Evolutionary conservation across 2,113 vertebrate genomes (phyloP).

Genomic region (Leucoraja erinaceus): DNA sequence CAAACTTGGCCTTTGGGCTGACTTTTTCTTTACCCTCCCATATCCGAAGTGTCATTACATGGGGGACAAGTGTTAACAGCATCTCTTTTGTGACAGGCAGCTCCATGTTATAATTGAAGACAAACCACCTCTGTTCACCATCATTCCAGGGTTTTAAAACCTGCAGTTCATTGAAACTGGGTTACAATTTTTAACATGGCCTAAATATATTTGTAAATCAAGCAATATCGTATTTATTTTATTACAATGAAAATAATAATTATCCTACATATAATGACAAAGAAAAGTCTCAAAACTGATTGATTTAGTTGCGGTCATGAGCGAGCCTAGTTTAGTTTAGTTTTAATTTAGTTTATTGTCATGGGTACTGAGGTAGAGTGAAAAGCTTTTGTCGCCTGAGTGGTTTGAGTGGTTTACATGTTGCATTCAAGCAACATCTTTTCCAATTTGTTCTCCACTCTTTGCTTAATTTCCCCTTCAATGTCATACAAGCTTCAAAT

Average conservation of each 20-base stretch:
- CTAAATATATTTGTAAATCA: not conserved
- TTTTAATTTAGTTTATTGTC: no score
- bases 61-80: conserved; percentile 59
- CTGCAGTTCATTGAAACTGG: conserved; percentile 45
- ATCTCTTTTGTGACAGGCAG: conserved; percentile 57
- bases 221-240: not conserved
- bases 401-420: not conserved
- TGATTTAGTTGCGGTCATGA: not conserved
- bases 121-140: conserved; percentile 64
- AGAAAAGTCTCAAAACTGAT: not conserved
- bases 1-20: conserved; percentile 51
- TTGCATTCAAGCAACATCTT: not conserved
- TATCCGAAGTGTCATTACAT: conserved; percentile 62
- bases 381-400: no score
- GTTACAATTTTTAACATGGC: not conserved
- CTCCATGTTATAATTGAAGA: conserved; percentile 60
- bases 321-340: not conserved
- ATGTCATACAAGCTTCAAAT: no score
- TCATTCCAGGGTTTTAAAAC: conserved; percentile 63
- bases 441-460: no score
- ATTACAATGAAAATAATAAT: not conserved
- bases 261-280: not conserved
- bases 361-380: no score
- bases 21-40: conserved; percentile 64
- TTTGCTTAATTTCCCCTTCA: no score